Percentiles rank a stretch among this genome's conserved stretches.
Evolutionary conservation across 2,113 vertebrate species (phyloP).

Genomic region (Delphinapterus leucas): DNA sequence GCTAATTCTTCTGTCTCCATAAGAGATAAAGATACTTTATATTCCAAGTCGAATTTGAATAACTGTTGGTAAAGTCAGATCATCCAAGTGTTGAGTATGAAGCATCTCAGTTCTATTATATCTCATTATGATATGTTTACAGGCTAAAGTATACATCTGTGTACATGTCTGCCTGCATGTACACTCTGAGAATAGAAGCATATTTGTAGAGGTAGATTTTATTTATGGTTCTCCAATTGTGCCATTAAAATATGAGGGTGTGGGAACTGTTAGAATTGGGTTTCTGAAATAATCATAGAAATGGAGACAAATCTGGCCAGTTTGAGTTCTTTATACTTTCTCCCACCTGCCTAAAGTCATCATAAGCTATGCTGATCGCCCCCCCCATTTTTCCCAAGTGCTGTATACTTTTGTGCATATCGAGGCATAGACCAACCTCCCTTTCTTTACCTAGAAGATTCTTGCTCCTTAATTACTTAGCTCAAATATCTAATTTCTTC

Average conservation of each 20-base stretch:
- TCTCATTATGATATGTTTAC: conserved; percentile 11
- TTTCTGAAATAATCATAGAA: conserved; percentile 28
- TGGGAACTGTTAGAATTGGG: neutral
- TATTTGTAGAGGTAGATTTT: neutral
- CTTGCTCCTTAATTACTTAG: conserved; percentile 24
- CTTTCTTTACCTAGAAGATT: conserved; percentile 23
- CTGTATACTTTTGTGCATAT: neutral
- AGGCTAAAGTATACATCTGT: neutral
- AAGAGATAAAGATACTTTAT: conserved; percentile 11
- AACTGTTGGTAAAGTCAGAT: conserved; percentile 36
- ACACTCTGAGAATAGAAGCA: neutral
- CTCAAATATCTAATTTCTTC: conserved; percentile 38
- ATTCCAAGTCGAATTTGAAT: conserved; percentile 25
- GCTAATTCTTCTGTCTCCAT: neutral
- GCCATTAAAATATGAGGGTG: neutral
- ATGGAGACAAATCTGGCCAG: neutral
- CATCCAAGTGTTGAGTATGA: neutral
- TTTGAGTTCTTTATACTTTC: neutral
- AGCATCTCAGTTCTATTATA: neutral
- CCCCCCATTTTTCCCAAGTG: neutral
- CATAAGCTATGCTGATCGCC: neutral
- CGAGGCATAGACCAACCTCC: neutral
- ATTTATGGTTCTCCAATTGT: neutral
- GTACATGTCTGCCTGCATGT: neutral
- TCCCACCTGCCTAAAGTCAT: neutral